Evolutionary conservation across 2,888 invertebrate species (phyloP), one percentile per base, ranked within the genome.

Genomic region (Cheilosia pagana): DNA sequence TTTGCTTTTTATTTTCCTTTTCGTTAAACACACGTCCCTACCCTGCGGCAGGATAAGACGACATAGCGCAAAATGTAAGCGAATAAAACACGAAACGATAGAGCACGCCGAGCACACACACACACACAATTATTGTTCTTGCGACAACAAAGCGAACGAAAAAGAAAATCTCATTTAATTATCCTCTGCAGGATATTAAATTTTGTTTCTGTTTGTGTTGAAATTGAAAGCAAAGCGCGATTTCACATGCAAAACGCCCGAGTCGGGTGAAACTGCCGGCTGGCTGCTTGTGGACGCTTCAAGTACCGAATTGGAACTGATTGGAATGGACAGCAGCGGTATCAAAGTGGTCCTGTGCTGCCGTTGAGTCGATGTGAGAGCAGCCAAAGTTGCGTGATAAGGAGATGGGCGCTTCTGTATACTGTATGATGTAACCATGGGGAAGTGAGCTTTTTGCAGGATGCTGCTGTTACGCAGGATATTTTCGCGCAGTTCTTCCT

Each of bases 251-350:
- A 72, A 71, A 83, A 63, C 63, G 59, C n/a, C 76, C 68, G 81
- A 57, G 39, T 35, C 25, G 16, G 23, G 71, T 45, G 16, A 48
- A 10, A 35, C 45, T 25, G 39, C 71, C 63, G 43, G 48, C 63
- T 70, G n/a, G 25, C 28, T 59, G 45, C 62, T 75, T 75, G 83
- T 52, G 53, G 75, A 79, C 79, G 74, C 70, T 83, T 79, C 70
- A 83, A 83, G 74, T 70, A 79, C 79, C 83, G 79, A 79, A 79
- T 75, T 63, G 74, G 79, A 83, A 83, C 83, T 83, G 70, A 78
- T 63, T 74, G 83, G 72, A 82, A 82, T 23, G 67, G 60, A 68
- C 62, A 50, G 28, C 28, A 2, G 28, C 78, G 48, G 50, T 59
- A 43, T 8, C 31, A 57, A 14, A 6, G 45, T 48, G 48, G 57